Conservation (phyloP, 2,113 vertebrate species). For the Carettochelys insculpta region DNA sequence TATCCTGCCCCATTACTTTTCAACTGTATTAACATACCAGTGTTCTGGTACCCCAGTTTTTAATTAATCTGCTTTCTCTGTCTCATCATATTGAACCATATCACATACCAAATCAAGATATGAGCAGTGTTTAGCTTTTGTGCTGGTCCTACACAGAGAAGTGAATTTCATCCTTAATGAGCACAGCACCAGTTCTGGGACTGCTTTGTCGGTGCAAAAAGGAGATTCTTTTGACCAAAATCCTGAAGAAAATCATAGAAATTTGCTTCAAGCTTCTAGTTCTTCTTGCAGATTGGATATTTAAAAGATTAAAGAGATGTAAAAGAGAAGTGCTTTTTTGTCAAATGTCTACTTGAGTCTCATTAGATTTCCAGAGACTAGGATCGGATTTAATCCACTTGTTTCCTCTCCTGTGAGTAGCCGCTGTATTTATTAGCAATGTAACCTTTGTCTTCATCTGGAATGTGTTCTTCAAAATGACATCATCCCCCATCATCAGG, state of each 20-base stretch:
- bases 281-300: not conserved
- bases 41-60: not conserved
- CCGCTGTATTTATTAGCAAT: not conserved
- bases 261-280: not conserved
- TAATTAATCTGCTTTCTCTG: not conserved
- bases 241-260: not conserved
- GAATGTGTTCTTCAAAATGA: not conserved
- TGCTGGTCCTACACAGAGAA: not conserved
- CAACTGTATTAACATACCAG: not conserved
- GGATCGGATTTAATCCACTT: not conserved
- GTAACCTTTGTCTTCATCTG: constrained; percentile 27
- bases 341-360: not conserved
- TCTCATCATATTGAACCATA: not conserved
- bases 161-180: not conserved
- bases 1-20: not conserved
- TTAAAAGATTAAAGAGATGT: not conserved
- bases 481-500: not conserved
- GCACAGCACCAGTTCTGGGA: not conserved
- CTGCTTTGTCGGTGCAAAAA: not conserved
- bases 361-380: constrained; percentile 3
- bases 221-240: not conserved
- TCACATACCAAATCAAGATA: not conserved
- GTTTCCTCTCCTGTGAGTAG: not conserved
- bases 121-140: not conserved
- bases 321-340: not conserved